A percentile compares a stretch with the other conserved stretches of the same genome.
Evolutionary conservation across 1,140 invertebrate species (phyloP).

Genomic region (Heliothis virescens): DNA sequence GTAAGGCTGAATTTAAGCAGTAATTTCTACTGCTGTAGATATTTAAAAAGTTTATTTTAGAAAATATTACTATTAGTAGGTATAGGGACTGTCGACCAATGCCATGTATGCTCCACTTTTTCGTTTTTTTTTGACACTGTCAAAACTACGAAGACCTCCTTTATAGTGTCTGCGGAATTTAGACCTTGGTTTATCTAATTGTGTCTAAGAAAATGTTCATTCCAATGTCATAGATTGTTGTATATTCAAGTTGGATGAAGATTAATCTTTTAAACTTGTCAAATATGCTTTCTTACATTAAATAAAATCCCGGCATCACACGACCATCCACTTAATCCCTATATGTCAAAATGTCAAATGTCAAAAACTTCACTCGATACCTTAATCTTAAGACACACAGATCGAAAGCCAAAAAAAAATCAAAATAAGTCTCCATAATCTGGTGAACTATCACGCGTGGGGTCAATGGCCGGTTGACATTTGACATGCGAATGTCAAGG

Average conservation of each 20-base stretch:
- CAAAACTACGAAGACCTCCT: too few species aligned
- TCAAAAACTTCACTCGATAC: constrained; percentile 14
- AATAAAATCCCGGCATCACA: background rate
- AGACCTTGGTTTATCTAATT: too few species aligned
- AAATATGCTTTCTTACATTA: background rate
- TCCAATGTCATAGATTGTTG: too few species aligned
- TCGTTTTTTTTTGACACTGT: too few species aligned
- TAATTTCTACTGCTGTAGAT: background rate
- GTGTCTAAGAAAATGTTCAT: too few species aligned
- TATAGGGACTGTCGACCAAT: too few species aligned
- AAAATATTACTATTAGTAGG: background rate
- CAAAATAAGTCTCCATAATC: constrained; percentile 63
- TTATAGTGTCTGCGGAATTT: too few species aligned
- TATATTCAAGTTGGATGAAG: too few species aligned
- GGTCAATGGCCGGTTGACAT: constrained; percentile 78
- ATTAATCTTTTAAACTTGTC: background rate
- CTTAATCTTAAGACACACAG: constrained; percentile 7
- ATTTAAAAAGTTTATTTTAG: background rate
- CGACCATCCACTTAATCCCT: background rate
- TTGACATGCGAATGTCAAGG: constrained; percentile 84
- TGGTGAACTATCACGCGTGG: constrained; percentile 67
- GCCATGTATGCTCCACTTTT: too few species aligned
- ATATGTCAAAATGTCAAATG: constrained; percentile 22
- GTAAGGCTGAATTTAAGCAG: background rate
- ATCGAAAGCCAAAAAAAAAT: constrained; percentile 43